These are phyloP conservation scores for Phyllostomus hastatus DNA, from an alignment of 2,113 vertebrate genomes.

Conservation along the genomic window DNA sequence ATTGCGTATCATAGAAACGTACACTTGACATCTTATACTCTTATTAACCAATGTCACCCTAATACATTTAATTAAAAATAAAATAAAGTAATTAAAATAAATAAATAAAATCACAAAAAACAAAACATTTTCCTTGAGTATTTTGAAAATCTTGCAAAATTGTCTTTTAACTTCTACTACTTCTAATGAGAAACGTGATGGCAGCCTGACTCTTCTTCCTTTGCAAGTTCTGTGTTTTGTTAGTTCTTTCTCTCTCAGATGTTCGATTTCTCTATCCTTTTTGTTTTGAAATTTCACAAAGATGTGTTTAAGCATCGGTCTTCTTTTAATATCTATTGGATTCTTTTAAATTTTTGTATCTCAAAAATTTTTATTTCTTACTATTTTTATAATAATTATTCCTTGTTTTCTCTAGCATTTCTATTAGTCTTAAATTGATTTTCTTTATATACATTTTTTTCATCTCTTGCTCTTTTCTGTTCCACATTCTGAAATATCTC, in stretches of 20 bases:
- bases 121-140: neutral
- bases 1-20: no score
- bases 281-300: neutral
- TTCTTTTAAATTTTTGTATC: neutral
- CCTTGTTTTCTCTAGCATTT: neutral
- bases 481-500: neutral
- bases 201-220: neutral
- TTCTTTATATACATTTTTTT: neutral
- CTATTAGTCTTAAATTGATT: neutral
- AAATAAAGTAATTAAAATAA: no score
- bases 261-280: neutral
- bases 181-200: neutral
- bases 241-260: neutral
- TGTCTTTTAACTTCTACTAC: neutral
- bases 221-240: neutral
- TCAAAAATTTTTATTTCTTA: neutral
- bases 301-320: neutral
- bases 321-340: neutral
- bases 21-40: no score
- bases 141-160: neutral
- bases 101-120: no score
- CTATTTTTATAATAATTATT: neutral
- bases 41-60: no score
- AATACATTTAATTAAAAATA: no score
- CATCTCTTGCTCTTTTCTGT: neutral